These are phyloP conservation scores for Coptodon bakossiorum DNA, from an alignment of 2,113 vertebrate species.

Conservation along the genomic window DNA sequence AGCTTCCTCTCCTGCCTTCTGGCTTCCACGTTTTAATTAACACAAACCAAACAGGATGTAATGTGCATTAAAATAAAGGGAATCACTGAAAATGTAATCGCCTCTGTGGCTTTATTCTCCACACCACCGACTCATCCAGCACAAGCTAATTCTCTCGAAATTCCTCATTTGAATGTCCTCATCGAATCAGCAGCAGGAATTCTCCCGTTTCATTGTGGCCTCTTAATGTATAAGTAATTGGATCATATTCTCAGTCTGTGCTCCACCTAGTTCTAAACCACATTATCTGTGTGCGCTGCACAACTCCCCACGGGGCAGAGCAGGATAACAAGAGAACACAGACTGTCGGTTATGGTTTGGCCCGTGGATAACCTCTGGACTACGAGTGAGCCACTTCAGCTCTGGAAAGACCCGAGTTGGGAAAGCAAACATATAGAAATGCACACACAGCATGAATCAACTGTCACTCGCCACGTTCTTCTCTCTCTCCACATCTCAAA, in stretches of 20 bases:
- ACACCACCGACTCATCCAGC: background rate
- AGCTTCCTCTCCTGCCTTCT: background rate
- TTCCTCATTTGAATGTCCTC: slow-evolving; percentile 21
- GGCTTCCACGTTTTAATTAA: slow-evolving; percentile 23
- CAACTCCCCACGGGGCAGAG: slow-evolving; percentile 35
- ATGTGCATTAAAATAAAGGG: background rate
- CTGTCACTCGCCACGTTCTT: background rate
- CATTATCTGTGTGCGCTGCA: slow-evolving; percentile 45
- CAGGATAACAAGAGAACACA: slow-evolving; percentile 6
- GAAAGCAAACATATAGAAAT: background rate
- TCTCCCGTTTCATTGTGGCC: slow-evolving; percentile 38
- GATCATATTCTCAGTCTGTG: slow-evolving; percentile 48
- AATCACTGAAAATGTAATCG: slow-evolving; percentile 36
- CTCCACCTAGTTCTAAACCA: slow-evolving; percentile 49
- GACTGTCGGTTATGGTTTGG: slow-evolving; percentile 24
- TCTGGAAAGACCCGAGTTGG: background rate
- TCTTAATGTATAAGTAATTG: slow-evolving; percentile 60
- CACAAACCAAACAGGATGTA: background rate
- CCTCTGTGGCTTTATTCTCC: slow-evolving; percentile 9
- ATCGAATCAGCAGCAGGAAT: slow-evolving; percentile 22
- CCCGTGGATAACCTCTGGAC: slow-evolving; percentile 19
- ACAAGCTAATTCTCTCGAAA: slow-evolving; percentile 21
- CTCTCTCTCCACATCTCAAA: background rate
- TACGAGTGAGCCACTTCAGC: background rate
- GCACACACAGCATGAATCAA: background rate